Evolutionary conservation across 1,140 invertebrate genomes (phyloP).

Genomic region (Acromyrmex heyeri): DNA sequence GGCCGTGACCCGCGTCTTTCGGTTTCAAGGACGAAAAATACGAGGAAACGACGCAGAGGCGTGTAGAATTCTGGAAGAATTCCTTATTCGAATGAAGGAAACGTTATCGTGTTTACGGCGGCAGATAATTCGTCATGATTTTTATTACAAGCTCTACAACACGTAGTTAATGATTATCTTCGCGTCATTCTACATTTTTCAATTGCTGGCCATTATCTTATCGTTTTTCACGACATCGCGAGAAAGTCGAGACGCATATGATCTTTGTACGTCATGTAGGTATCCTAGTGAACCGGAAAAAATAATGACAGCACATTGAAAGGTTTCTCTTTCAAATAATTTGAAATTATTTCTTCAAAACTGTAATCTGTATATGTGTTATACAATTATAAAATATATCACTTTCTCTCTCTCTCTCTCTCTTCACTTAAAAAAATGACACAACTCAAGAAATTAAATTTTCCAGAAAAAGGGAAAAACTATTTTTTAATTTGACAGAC

Average conservation of each 20-base stretch:
- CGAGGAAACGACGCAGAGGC: neutral
- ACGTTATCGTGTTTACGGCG: conserved; percentile 44
- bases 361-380: too few relatives aligned
- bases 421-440: too few relatives aligned
- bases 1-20: conserved; percentile 60
- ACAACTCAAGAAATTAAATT: too few relatives aligned
- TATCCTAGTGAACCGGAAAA: neutral
- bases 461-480: too few relatives aligned
- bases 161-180: neutral
- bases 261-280: neutral
- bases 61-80: neutral
- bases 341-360: neutral
- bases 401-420: too few relatives aligned
- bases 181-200: conserved; percentile 46
- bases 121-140: conserved; percentile 55
- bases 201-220: neutral
- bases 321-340: neutral
- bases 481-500: too few relatives aligned
- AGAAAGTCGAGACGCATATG: neutral
- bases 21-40: conserved; percentile 49
- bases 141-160: conserved; percentile 31
- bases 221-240: neutral
- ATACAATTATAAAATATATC: too few relatives aligned
- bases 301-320: neutral
- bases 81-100: neutral